Base-by-base conservation (phyloP, 64 coral and sea anemone genomes). In the Stylophora pistillata region DNA sequence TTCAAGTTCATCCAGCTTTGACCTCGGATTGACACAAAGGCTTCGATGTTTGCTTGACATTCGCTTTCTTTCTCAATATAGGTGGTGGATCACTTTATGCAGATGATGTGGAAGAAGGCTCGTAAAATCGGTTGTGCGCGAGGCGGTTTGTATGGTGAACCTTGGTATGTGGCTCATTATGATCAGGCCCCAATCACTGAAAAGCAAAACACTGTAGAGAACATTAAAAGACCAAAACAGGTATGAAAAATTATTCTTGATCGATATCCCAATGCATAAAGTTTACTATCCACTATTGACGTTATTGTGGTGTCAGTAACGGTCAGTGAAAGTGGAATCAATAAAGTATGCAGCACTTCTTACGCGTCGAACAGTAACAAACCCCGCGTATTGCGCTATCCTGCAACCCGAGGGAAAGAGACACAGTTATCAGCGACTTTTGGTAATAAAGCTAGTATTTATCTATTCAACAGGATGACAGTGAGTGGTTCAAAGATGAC, bases 151-250 rank as follows among this genome's bases (percentile, higher is more conserved):
- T 90, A 95, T 25, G 93, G 93, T 15, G 85, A 95, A 28, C 93
- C 93, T 0, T 95, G 93, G 93, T 95, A 95, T 21, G 89, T 95
- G 41, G 93, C 81, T 6, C 76, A 78, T 66, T 95, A 95, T 32
- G 93, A 95, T 56, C 68, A 68, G 41, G 89, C 76, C 17, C 88
- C 93, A 64, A 56, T 55, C n/a, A 69, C 78, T 21, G 58, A 78
- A 12, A 56, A 71, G n/a, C 41, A 53, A 7, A 54, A 18, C 53
- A 79, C 57, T 21, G 37, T 81, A 54, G 21, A 76, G 6, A 91
- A 91, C 55, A 54, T 95, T 23, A 53, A 89, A 16, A 79, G 54
- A 14, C 93, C 93, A 17, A 88, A 82, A 34, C 27, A 88, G 59
- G 93, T 95, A 82, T 23, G 53, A 41, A 56, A 47, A 47, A 47